Conservation (phyloP, 2,888 invertebrate species). For the Ophioninae sp. region DNA sequence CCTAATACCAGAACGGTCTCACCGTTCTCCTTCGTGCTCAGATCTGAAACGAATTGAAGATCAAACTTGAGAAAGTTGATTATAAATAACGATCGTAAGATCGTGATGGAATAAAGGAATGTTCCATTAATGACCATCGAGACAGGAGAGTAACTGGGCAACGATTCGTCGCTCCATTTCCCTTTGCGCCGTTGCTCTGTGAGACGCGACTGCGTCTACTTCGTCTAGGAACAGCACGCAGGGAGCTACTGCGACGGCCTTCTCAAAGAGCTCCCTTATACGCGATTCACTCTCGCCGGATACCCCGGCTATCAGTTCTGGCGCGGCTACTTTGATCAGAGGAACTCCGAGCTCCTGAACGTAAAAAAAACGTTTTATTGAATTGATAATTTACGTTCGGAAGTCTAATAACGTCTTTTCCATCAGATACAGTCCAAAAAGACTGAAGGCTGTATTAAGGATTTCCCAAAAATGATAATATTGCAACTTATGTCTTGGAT, state of each 20-base stretch:
- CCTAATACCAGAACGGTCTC: conserved; percentile 92
- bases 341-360: conserved; percentile 90
- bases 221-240: conserved; percentile 97
- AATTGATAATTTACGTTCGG: no score
- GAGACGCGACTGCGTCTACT: conserved; percentile 97
- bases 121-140: conserved; percentile 86
- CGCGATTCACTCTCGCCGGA: conserved; percentile 98
- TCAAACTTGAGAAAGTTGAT: background rate
- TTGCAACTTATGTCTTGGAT: no score
- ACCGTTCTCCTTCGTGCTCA: conserved; percentile 82
- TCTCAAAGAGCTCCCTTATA: conserved; percentile 94
- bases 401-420: no score
- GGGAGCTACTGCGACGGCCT: conserved; percentile 88
- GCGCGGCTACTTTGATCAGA: conserved; percentile 93
- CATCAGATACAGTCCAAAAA: no score
- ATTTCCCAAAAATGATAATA: no score
- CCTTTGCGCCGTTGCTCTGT: conserved; percentile 93
- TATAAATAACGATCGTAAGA: background rate
- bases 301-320: conserved; percentile 96
- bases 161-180: conserved; percentile 99
- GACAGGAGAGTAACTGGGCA: conserved; percentile 92
- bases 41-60: conserved; percentile 76
- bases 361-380: background rate
- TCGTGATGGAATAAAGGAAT: background rate
- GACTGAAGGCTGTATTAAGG: no score